Evolutionary conservation across 2,797 vertebrate species (phyloP), one percentile per base, ranked within the genome.

Genomic region (Crenuchus spilurus): DNA sequence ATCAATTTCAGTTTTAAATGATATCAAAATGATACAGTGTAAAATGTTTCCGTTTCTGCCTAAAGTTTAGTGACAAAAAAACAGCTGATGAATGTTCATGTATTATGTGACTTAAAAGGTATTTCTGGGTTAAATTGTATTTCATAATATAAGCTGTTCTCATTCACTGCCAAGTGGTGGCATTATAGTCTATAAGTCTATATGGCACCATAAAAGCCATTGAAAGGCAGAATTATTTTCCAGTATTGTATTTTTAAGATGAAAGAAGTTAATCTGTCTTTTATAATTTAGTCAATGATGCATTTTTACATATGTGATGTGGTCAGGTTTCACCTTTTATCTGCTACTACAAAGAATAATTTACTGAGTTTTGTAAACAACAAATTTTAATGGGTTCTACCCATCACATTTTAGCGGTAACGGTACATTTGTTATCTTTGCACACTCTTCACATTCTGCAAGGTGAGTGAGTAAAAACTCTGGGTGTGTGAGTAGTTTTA

Each of bases 401-500:
- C 16, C 0, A 6, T 3, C 46, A 49, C 5, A 18, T 6, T 49
- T 16, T 16, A 44, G 37, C 28, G 39, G 60, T 28, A 26, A 41
- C 3, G 24, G 37, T 58, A 33, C 55, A 37, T 11, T 28, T n/a
- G n/a, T n/a, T 42, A 8, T 20, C 13, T 39, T 62, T 62, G 20
- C 60, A 26, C 22, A 48, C 33, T 39, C 28, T 66, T 49, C 30
- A 48, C 33, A 57, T 13, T 74, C 16, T 49, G 18, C 1, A 2
- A 26, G 26, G 28, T 62, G 18, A 60, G 22, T 30, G n/a, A 13
- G 49, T 41, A 18, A n/a, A 30, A 10, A 44, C 52, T 51, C 26
- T 44, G 22, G 60, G 24, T 44, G 39, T 75, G 58, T 68, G 54
- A 46, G 62, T 49, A 28, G 22, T 28, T 48, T 72, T 67, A n/a